Evolutionary conservation across 30 jellyfish, hydroid and myxozoan species (phyloP), one percentile per base, ranked within the genome.

Genomic region (Pseudorhiza aurosa): DNA sequence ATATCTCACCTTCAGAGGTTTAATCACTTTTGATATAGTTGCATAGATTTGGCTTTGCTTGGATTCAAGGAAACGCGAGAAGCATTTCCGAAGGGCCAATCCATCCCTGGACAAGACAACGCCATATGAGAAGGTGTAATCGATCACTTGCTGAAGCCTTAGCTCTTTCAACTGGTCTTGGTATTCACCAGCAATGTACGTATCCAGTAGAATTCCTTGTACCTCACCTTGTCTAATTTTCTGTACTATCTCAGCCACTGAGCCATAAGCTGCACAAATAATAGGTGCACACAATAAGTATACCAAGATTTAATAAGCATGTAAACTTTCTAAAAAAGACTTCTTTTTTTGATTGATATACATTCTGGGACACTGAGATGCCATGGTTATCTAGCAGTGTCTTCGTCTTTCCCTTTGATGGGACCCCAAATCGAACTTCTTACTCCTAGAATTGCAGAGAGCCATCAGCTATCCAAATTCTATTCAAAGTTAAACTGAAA

Each of bases 151-250:
- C 63, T 94, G 99, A 2, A 94, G 93, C 59, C 96, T 68, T 62
- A 79, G 90, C 4, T 82, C 71, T 27, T 37, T 21, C 6, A 94
- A 65, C 21, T 94, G 88, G 24, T 82, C 89, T 51, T 94, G 99
- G 43, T 62, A 94, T 56, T 94, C 99, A 33, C 99, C 97, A 4
- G 99, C 99, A 8, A 94, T 77, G 85, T 85, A 94, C n/a, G 99
- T 80, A 77, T 94, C 99, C 30, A 94, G 85, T 36, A 94, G 83
- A 0, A 97, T 83, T 58, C 99, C 99, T 58, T 94, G 95, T 26
- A 87, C 85, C 30, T 76, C 88, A 4, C 63, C 96, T 28, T 64
- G 68, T 7, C 58, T 65, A 26, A 94, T 39, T 9, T 86, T 94
- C 18, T 82, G 53, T 22, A 94, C 87, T 58, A 94, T 87, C n/a